A percentile compares a stretch with the other conserved stretches of the same genome.
These are phyloP conservation scores for Clostera curtula DNA, from an alignment of 2,888 invertebrate species.

Conservation along the genomic window DNA sequence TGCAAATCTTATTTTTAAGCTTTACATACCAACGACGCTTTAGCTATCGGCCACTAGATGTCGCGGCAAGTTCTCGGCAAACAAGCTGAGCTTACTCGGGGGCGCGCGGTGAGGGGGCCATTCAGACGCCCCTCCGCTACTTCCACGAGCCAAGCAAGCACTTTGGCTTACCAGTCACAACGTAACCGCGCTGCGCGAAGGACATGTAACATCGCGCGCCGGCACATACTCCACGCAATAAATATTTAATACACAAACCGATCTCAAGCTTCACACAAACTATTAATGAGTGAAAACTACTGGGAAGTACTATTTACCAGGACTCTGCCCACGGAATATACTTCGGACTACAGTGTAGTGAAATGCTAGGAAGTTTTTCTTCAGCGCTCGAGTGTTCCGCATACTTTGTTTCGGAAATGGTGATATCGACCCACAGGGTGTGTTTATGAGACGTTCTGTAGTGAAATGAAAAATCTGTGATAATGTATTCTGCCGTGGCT, in stretches of 20 bases:
- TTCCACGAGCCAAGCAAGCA: conserved; percentile 56
- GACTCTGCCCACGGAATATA: conserved; percentile 27
- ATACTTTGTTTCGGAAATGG: conserved; percentile 74
- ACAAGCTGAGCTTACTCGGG: conserved; percentile 40
- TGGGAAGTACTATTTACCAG: conserved; percentile 24
- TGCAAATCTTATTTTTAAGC: neutral
- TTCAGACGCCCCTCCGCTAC: conserved; percentile 64
- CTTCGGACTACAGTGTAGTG: conserved; percentile 61
- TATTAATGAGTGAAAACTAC: conserved; percentile 42
- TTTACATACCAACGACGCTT: conserved; percentile 15
- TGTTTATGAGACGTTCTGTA: conserved; percentile 70
- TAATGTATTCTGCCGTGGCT: conserved; percentile 62
- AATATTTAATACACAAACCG: conserved; percentile 63
- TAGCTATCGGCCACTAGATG: conserved; percentile 52
- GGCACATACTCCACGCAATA: conserved; percentile 56
- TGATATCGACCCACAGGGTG: conserved; percentile 73
- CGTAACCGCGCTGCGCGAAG: conserved; percentile 54
- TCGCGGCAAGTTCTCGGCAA: conserved; percentile 30
- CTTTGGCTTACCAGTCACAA: conserved; percentile 62
- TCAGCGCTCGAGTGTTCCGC: conserved; percentile 54
- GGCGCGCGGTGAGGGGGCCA: conserved; percentile 40
- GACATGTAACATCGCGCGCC: conserved; percentile 47
- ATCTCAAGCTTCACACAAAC: conserved; percentile 37
- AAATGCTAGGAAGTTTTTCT: conserved; percentile 68
- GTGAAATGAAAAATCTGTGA: conserved; percentile 73